Evolutionary conservation across 2,797 vertebrate genomes (phyloP), one percentile per base, ranked within the genome.

Genomic region (Toxotes lorentzi): DNA sequence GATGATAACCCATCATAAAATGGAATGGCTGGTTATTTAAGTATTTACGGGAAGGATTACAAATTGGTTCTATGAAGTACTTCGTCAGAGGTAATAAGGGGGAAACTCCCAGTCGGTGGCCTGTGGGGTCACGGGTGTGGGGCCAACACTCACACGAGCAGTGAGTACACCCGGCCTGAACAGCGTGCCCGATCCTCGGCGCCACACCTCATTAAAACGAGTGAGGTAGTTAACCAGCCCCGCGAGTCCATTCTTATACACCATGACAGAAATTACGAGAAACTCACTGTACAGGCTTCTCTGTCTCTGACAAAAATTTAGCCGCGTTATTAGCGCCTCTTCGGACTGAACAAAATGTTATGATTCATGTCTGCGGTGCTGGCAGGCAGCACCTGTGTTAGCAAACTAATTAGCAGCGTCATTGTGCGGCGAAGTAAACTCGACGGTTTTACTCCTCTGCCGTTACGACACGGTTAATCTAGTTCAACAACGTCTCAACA

Each of bases 351-450:
- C 35, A 57, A 32, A 30, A 58, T 11, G 51, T 24, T 65, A 9
- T 4, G 35, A 1, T 14, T 34, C 1, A 0, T 48, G 54, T 32
- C 1, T 10, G 57, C 11, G 17, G 1, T 1, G 35, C 4, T 76
- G 68, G 56, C 38, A 45, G 79, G 70, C 30, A 61, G 51, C 80
- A 64, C 83, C 83, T 84, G 78, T 59, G 86, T 87, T 90, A 92
- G 87, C 90, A 47, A 85, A 88, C 75, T 70, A 70, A 87, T 86
- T 87, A 87, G 88, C 90, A 79, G 4, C 69, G 85, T 79, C 81
- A 80, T 45, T 74, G n/a, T 63, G 59, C 17, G 12, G 19, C 5
- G 23, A 66, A 5, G 32, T 19, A 34, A 73, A 78, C 62, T 82
- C 74, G 74, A 84, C 70, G 64, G 30, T 50, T 62, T 30, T 12